Evolutionary conservation across 2,797 vertebrate species (phyloP), one percentile per base, ranked within the genome.

Genomic region (Sebastes minor): DNA sequence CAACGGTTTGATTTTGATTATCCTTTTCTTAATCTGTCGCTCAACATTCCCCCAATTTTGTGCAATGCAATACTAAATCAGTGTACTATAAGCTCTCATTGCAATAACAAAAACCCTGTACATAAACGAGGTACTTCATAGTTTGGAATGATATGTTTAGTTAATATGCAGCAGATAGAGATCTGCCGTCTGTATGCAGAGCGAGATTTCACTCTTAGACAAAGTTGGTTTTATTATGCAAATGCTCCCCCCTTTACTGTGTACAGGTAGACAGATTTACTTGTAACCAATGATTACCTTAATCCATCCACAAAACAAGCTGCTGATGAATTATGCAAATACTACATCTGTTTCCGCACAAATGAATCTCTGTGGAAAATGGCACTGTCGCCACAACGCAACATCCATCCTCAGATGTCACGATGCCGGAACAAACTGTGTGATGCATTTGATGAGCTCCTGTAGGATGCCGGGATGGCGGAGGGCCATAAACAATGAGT

Each of bases 321-420:
- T 57, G 52, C 82, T 78, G 76, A 92, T 91, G 82, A 93, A 92
- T 93, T 92, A 93, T 94, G 92, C 91, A 94, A 93, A 93, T 90
- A 35, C 57, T 84, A 82, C 86, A 92, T 90, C 86, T 91, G 89
- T 88, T 93, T 84, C 53, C 27, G 22, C 69, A 80, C 81, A 89
- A 91, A 90, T 90, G 22, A 91, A 89, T 81, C 82, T 84, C 86
- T 42, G 56, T 64, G 71, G 83, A 83, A 87, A 90, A 90, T 77
- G 59, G 18, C 71, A 68, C 67, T 74, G 78, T 90, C 76, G 59
- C 46, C 28, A 35, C 65, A 68, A 82, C 27, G 65, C 33, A 42
- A 84, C 71, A 86, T 74, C 49, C 38, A 71, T 72, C 72, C 65
- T 80, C n/a, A 68, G 65, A 76, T 46, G 82, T 81, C 82, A 66